phyloP scores from a whole-genome alignment of 2,797 vertebrate species.

The Gymnothorax reevesii region DNA sequence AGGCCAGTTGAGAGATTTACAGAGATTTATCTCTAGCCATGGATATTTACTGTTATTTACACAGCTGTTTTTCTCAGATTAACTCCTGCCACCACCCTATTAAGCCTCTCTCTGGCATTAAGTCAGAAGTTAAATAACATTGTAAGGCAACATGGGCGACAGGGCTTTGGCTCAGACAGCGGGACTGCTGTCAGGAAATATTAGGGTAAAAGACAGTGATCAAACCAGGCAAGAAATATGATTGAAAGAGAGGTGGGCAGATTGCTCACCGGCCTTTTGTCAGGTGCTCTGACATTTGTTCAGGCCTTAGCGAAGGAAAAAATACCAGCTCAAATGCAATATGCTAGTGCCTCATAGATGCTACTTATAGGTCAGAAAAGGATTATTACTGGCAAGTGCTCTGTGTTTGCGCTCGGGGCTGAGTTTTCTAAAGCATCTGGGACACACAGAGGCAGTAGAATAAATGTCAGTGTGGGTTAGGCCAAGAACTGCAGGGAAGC shows the following conservation, averaged over 20 bases:
- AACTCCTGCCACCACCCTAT: neutral
- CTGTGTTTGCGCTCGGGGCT: slow-evolving; percentile 32
- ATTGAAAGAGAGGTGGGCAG: slow-evolving; percentile 30
- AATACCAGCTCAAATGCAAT: neutral
- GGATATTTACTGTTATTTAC: neutral
- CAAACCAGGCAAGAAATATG: slow-evolving; percentile 14
- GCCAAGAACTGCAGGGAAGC: slow-evolving; percentile 38
- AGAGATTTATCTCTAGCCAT: neutral
- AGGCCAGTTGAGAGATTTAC: slow-evolving; percentile 13
- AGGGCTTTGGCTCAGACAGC: neutral
- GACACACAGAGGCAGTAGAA: slow-evolving; percentile 45
- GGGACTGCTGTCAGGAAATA: slow-evolving; percentile 36
- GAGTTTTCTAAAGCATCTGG: slow-evolving; percentile 30
- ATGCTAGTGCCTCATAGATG: slow-evolving; percentile 20
- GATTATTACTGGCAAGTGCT: slow-evolving; percentile 35
- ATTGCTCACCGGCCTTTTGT: neutral
- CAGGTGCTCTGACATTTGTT: slow-evolving; percentile 28
- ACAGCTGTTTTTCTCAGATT: slow-evolving; percentile 8
- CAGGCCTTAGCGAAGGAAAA: neutral
- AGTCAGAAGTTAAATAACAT: neutral
- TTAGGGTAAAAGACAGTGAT: slow-evolving; percentile 17
- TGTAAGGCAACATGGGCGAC: neutral
- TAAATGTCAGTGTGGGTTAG: slow-evolving; percentile 44
- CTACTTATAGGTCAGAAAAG: neutral
- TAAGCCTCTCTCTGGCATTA: neutral